Conservation (phyloP, 2,113 vertebrate genomes). For the Sceloporus tristichus region DNA sequence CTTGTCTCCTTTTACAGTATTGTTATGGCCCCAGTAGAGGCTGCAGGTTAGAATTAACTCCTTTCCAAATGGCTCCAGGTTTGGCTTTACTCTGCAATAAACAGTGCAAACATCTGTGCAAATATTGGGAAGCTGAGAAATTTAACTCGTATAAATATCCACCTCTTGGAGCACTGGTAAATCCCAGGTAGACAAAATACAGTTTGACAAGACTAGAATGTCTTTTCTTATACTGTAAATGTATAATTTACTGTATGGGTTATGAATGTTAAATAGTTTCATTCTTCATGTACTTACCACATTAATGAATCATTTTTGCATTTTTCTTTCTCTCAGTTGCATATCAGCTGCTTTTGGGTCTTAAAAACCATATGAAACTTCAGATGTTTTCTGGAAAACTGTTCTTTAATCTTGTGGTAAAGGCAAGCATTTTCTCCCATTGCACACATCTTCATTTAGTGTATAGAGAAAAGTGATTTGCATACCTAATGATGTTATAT, state of each 20-base stretch:
- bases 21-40: background rate
- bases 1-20: background rate
- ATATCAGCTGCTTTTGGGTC: slow-evolving; percentile 27
- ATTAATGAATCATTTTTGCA: slow-evolving; percentile 33
- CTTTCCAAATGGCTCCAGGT: accelerated
- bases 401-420: slow-evolving; percentile 17
- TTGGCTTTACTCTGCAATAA: slow-evolving; percentile 23
- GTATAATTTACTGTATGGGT: background rate
- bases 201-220: background rate
- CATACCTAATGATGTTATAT: slow-evolving; percentile 66
- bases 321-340: background rate
- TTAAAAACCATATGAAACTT: slow-evolving; percentile 48
- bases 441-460: slow-evolving; percentile 35
- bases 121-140: slow-evolving; percentile 31
- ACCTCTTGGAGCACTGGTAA: background rate
- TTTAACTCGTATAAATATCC: background rate
- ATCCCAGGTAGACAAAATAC: background rate
- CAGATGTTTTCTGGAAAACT: background rate
- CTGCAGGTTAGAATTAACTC: slow-evolving; percentile 15
- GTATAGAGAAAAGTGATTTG: slow-evolving; percentile 57
- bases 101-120: background rate
- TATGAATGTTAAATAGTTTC: background rate
- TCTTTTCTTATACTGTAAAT: background rate
- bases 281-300: background rate
- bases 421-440: slow-evolving; percentile 35